Conservation (phyloP, 92 coral and sea anemone species). For the Bergia sp. region DNA sequence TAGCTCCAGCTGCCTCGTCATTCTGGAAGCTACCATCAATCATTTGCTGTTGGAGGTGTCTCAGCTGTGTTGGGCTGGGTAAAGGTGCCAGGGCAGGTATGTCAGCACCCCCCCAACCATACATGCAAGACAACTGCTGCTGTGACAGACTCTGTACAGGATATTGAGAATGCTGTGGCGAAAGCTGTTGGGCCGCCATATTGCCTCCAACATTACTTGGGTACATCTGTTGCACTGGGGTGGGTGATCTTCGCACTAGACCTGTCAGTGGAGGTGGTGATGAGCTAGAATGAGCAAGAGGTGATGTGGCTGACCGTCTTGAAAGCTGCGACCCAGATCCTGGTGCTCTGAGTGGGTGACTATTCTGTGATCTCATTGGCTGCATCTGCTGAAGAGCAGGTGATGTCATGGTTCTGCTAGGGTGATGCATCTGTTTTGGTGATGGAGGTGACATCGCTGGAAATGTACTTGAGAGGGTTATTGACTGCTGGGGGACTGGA, state of each 20-base stretch:
- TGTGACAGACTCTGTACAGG: constrained; percentile 15
- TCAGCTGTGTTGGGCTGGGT: constrained; percentile 26
- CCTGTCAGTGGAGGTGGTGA: constrained; percentile 50
- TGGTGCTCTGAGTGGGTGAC: constrained; percentile 45
- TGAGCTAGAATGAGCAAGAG: constrained; percentile 48
- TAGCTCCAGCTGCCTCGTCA: constrained; percentile 15
- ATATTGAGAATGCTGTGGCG: constrained; percentile 36
- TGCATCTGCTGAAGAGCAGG: constrained; percentile 50
- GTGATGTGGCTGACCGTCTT: constrained; percentile 66
- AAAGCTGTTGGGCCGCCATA: constrained; percentile 11
- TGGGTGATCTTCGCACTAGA: constrained; percentile 49
- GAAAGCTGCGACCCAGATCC: constrained; percentile 57
- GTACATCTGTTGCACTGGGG: constrained; percentile 27
- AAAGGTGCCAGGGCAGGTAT: constrained; percentile 10
- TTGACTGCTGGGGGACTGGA: constrained; percentile 36
- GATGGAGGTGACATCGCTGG: constrained; percentile 43
- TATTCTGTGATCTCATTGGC: constrained; percentile 37
- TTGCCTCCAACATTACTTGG: constrained; percentile 7
- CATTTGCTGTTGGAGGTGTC: constrained; percentile 35
- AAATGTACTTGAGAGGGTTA: constrained; percentile 29
- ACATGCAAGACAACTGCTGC: constrained; percentile 37
- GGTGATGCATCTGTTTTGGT: constrained; percentile 42
- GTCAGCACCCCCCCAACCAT: constrained; percentile 40
- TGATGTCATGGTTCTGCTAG: constrained; percentile 24
- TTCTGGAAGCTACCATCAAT: constrained; percentile 6